A percentile compares a stretch with the other conserved stretches of the same genome.
Evolutionary conservation across 2,113 vertebrate genomes (phyloP).

Genomic region (Macquaria australasica): DNA sequence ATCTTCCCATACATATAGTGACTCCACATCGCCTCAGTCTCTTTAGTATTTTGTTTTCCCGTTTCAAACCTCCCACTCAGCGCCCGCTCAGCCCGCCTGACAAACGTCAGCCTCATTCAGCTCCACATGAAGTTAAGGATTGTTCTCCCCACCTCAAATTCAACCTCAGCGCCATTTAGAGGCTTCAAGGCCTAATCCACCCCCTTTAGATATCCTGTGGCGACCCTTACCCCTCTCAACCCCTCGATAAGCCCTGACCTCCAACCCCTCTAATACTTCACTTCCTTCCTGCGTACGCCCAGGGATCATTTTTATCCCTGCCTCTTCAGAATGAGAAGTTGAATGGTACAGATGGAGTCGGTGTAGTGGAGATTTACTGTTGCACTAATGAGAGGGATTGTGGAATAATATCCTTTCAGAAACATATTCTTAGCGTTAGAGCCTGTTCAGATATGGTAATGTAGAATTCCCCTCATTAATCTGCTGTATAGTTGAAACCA

Average conservation of each 20-base stretch:
- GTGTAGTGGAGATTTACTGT: background rate
- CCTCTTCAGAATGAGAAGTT: background rate
- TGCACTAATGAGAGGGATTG: background rate
- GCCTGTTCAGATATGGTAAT: background rate
- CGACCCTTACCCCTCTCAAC: slow-evolving; percentile 16
- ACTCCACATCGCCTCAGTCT: slow-evolving; percentile 3
- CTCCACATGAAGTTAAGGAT: slow-evolving; percentile 29
- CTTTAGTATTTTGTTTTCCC: background rate
- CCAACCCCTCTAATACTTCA: slow-evolving; percentile 34
- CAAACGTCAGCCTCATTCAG: slow-evolving; percentile 36
- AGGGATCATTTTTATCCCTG: background rate
- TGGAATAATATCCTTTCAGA: background rate
- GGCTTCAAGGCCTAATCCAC: slow-evolving; percentile 44
- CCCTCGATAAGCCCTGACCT: slow-evolving; percentile 57
- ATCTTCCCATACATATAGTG: slow-evolving; percentile 53
- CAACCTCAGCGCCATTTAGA: slow-evolving; percentile 1
- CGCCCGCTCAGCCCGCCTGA: background rate
- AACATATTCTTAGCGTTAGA: background rate
- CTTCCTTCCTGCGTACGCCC: slow-evolving; percentile 27
- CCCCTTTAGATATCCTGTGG: slow-evolving; percentile 23
- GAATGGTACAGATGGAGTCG: background rate
- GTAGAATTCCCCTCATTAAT: background rate
- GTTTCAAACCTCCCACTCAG: slow-evolving; percentile 4
- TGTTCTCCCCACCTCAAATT: slow-evolving; percentile 34
- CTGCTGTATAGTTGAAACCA: background rate